Conservation (phyloP, 1,140 invertebrate species). For the Tachypleus tridentatus region DNA sequence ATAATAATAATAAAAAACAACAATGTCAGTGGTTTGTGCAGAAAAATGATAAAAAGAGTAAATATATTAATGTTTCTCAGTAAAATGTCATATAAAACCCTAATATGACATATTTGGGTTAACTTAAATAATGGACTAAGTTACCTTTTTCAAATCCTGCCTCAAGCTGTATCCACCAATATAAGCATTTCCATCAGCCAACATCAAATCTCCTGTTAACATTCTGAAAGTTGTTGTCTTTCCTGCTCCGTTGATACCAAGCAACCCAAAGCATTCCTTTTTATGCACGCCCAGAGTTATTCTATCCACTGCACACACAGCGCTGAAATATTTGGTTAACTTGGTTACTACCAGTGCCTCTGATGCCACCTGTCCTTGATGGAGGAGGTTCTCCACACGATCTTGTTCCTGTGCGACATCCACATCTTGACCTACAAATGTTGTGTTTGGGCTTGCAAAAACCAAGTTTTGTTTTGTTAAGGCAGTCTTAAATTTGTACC, state of each 20-base stretch:
- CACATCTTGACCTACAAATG: background rate
- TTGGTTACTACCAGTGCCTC: constrained; percentile 20
- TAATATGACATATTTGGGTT: too few relatives aligned
- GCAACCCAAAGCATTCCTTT: constrained; percentile 40
- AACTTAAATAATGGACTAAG: too few relatives aligned
- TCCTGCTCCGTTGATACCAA: constrained; percentile 36
- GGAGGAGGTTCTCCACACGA: background rate
- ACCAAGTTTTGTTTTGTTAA: too few relatives aligned
- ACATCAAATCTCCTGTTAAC: constrained; percentile 31
- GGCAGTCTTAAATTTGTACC: background rate
- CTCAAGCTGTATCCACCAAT: constrained; percentile 4
- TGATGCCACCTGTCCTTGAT: background rate
- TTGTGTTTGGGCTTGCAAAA: too few relatives aligned
- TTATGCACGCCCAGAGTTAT: constrained; percentile 26
- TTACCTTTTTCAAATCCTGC: constrained; percentile 41
- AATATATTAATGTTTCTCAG: too few relatives aligned
- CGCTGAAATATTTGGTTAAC: constrained; percentile 20
- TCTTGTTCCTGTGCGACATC: constrained; percentile 4
- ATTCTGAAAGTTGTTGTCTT: constrained; percentile 34
- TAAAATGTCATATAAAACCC: too few relatives aligned
- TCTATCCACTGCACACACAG: constrained; percentile 22
- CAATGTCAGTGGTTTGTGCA: too few relatives aligned
- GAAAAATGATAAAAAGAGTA: too few relatives aligned
- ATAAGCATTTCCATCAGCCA: constrained; percentile 29
- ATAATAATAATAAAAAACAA: too few relatives aligned